Percentiles rank a stretch among this genome's conserved stretches.
Evolutionary conservation across 2,797 vertebrate genomes (phyloP).

Genomic region (Scolopax rusticola): DNA sequence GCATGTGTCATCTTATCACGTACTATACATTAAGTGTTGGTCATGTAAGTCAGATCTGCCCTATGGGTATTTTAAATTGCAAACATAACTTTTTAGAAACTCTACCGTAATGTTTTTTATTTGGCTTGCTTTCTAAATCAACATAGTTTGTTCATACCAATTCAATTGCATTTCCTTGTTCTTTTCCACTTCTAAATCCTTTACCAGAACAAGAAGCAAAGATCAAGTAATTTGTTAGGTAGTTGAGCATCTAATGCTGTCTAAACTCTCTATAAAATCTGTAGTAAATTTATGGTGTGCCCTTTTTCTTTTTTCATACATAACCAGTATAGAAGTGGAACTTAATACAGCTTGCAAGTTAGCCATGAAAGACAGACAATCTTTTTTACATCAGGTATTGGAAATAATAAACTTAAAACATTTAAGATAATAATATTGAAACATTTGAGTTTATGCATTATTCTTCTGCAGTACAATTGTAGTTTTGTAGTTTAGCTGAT

Average conservation of each 20-base stretch:
- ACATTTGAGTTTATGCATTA: neutral
- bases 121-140: conserved; percentile 44
- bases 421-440: neutral
- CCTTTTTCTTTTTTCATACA: neutral
- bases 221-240: neutral
- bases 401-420: neutral
- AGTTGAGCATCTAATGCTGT: neutral
- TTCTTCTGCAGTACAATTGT: neutral
- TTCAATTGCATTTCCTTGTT: conserved; percentile 20
- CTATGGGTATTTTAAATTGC: conserved; percentile 52
- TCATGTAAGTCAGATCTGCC: conserved; percentile 38
- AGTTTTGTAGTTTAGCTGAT: conserved; percentile 8
- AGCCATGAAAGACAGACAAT: conserved; percentile 18
- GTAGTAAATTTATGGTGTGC: neutral
- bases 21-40: conserved; percentile 29
- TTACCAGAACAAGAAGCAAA: conserved; percentile 21
- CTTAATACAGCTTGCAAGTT: conserved; percentile 3
- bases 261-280: neutral
- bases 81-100: conserved; percentile 44
- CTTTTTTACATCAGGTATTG: neutral
- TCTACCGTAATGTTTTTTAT: neutral
- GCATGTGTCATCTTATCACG: conserved; percentile 30
- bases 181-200: conserved; percentile 5
- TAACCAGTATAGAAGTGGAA: neutral
- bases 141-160: neutral